Conservation (phyloP, 2,797 vertebrate genomes). For the Paramormyrops hopkinsi region DNA sequence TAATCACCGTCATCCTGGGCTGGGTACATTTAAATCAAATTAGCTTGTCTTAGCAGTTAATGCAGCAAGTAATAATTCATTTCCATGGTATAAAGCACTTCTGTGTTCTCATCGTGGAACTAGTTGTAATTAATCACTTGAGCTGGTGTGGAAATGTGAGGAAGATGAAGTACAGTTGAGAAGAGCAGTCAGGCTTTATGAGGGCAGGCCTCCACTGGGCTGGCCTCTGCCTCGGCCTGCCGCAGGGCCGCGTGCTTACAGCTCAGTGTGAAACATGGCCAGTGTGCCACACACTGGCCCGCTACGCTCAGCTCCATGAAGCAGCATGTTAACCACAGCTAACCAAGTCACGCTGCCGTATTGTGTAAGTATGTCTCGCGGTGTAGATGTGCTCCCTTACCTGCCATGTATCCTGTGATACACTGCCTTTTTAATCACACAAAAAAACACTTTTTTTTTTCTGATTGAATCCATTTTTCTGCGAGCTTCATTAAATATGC, state of each 20-base stretch:
- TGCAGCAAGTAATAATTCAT: conserved; percentile 11
- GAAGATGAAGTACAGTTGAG: neutral
- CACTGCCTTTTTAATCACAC: neutral
- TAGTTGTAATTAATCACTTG: conserved; percentile 1
- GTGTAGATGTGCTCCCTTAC: neutral
- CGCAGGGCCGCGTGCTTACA: neutral
- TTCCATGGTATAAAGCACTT: conserved; percentile 11
- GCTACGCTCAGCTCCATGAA: neutral
- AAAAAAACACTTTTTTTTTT: neutral
- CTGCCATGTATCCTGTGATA: neutral
- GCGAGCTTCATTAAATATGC: neutral
- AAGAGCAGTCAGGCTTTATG: neutral
- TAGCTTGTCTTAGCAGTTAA: conserved; percentile 15
- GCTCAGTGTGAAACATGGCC: neutral
- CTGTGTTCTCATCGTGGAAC: conserved; percentile 4
- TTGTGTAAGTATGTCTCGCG: neutral
- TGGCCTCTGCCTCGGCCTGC: neutral
- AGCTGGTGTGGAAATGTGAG: neutral
- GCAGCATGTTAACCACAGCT: neutral
- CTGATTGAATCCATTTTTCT: neutral
- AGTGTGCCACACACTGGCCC: neutral
- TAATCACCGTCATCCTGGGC: neutral
- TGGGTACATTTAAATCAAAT: conserved; percentile 17
- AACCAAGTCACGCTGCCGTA: neutral
- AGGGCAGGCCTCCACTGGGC: neutral